Percentiles rank a stretch among this genome's conserved stretches.
phyloP scores from a whole-genome alignment of 1,140 invertebrate genomes.

The Pseudomyrmex concolor region DNA sequence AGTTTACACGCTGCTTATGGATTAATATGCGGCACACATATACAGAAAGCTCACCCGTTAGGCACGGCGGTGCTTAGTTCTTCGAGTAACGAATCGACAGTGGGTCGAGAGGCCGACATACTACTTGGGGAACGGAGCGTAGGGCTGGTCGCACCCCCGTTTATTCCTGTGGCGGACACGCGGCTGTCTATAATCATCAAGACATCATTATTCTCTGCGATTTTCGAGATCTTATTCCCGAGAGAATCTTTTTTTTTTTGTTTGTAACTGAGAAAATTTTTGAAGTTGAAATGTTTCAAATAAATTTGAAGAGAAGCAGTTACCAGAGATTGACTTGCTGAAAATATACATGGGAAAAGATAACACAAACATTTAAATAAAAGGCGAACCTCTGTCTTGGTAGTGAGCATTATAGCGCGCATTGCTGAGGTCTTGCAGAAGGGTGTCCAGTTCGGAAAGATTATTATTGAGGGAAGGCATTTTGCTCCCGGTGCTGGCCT shows the following conservation, averaged over 20 bases:
- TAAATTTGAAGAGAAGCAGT: too few relatives aligned
- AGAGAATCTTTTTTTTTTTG: background rate
- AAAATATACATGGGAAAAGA: too few relatives aligned
- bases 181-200: slow-evolving; percentile 73
- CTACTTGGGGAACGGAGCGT: slow-evolving; percentile 82
- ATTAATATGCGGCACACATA: slow-evolving; percentile 40
- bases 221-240: too few relatives aligned
- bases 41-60: slow-evolving; percentile 88
- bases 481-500: slow-evolving; percentile 77
- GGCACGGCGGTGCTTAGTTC: slow-evolving; percentile 92
- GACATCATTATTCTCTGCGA: slow-evolving; percentile 5
- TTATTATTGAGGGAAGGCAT: slow-evolving; percentile 90
- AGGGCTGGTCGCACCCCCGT: slow-evolving; percentile 76
- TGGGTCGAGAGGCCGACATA: slow-evolving; percentile 86
- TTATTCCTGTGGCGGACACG: slow-evolving; percentile 67
- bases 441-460: slow-evolving; percentile 95
- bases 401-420: slow-evolving; percentile 88
- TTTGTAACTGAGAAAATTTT: background rate
- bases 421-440: slow-evolving; percentile 96
- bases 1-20: background rate
- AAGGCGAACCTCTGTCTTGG: slow-evolving; percentile 78
- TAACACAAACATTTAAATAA: slow-evolving; percentile 27
- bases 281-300: too few relatives aligned
- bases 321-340: too few relatives aligned
- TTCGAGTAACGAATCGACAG: slow-evolving; percentile 94